Evolutionary conservation across 1,140 invertebrate species (phyloP).

Genomic region (Sitobion miscanthi): DNA sequence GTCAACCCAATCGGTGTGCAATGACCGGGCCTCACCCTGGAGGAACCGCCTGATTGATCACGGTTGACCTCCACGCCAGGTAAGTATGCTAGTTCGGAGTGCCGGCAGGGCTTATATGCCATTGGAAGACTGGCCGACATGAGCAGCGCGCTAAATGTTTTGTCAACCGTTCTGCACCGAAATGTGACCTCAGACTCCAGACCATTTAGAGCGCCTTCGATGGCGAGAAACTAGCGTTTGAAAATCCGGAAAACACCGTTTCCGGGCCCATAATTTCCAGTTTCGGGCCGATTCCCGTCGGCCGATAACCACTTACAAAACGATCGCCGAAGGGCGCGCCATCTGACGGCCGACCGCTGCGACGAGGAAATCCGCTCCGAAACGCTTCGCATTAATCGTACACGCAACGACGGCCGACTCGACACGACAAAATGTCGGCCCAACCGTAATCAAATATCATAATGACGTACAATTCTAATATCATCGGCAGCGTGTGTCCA

Average conservation of each 20-base stretch:
- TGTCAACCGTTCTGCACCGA: rapidly evolving
- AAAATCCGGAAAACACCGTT: not conserved
- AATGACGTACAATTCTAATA: not conserved
- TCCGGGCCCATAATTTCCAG: rapidly evolving
- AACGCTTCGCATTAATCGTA: not conserved
- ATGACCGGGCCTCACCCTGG: constrained; percentile 74
- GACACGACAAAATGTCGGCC: not conserved
- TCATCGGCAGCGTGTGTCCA: no score
- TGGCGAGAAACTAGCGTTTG: rapidly evolving
- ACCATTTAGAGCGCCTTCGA: not conserved
- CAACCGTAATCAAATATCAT: no score
- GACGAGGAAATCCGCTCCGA: not conserved
- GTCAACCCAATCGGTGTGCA: constrained; percentile 75
- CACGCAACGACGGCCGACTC: not conserved
- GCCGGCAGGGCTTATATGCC: not conserved
- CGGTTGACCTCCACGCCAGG: constrained; percentile 71
- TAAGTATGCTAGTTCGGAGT: constrained; percentile 65
- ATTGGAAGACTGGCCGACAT: not conserved
- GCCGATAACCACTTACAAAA: not conserved
- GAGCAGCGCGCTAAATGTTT: not conserved
- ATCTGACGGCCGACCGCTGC: not conserved
- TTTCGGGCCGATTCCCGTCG: rapidly evolving
- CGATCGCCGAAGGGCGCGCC: not conserved
- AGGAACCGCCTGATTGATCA: constrained; percentile 74
- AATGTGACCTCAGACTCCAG: not conserved